Evolutionary conservation across 1,140 invertebrate genomes (phyloP), one percentile per base, ranked within the genome.

Genomic region (Sarcophaga peregrina): DNA sequence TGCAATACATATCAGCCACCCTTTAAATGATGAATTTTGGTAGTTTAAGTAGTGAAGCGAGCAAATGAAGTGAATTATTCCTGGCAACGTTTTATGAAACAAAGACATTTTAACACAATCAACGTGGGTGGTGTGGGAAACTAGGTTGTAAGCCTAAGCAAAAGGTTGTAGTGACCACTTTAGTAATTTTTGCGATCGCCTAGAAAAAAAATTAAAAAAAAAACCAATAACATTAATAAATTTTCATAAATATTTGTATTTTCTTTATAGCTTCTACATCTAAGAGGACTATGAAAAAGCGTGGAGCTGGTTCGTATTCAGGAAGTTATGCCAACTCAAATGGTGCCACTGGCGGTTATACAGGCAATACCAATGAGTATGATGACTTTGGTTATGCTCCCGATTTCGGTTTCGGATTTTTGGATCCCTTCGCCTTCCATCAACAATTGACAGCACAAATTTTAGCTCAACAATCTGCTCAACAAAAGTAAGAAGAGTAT

Each of bases 361-460:
- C 25, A 0, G 74, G 74, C 6, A 76, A 76, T 37, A 80, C 72
- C 7, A 84, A 83, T 20, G 85, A 84, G 47, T 87, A 86, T 74
- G 83, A 85, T 50, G 87, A 88, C 50, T 88, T 85, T 62, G 84
- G 84, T 47, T 85, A 82, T 72, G 85, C 85, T 5, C 85, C 88
- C 9, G 82, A 87, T 68, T 86, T 86, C 52, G 87, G 87, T 62
- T 86, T 54, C 17, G 81, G 81, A 17, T 85, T 90, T 68, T 86
- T 88, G 46, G 88, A 90, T 85, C 88, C 88, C 13, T 88, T 87
- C 62, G 83, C 86, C 8, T 89, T 90, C 84, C 88, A 90, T 75
- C 88, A 90, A 85, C 87, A 90, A 83, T 83, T 90, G 84, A 90
- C 88, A n/a, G 87, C 84, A n/a, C 88, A 88, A 25, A 88, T 90